Percentiles rank a stretch among this genome's conserved stretches.
Conservation (phyloP, 2,797 vertebrate species). For the Salmo trutta region DNA sequence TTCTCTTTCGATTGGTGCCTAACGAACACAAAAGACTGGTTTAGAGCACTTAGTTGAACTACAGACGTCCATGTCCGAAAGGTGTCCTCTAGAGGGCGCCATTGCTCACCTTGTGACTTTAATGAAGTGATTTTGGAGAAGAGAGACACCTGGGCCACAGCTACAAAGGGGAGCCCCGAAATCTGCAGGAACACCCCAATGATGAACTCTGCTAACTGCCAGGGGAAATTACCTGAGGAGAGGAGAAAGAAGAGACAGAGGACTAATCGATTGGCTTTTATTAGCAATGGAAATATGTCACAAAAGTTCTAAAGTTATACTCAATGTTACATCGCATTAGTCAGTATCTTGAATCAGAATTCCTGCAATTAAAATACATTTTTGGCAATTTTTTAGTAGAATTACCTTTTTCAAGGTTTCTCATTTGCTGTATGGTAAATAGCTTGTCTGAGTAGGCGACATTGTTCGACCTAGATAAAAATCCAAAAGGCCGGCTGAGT, state of each 20-base stretch:
- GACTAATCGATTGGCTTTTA: too few species aligned
- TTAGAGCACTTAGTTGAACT: background rate
- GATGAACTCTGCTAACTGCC: slow-evolving; percentile 80
- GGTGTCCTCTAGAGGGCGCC: slow-evolving; percentile 19
- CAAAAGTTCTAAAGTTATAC: too few species aligned
- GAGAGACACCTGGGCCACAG: slow-evolving; percentile 83
- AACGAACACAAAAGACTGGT: background rate
- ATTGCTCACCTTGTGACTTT: slow-evolving; percentile 79
- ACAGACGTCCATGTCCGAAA: background rate
- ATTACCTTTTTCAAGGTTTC: background rate
- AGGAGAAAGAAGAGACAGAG: too few species aligned
- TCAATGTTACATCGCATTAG: too few species aligned
- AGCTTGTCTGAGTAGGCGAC: background rate
- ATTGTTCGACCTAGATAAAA: background rate
- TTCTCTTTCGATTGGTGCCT: background rate
- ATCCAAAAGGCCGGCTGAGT: background rate
- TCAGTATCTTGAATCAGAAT: background rate
- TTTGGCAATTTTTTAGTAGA: background rate
- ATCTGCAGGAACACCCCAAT: slow-evolving; percentile 85
- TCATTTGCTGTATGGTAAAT: background rate
- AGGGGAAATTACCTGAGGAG: slow-evolving; percentile 67
- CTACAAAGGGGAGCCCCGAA: slow-evolving; percentile 82
- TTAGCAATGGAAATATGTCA: too few species aligned
- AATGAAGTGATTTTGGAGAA: slow-evolving; percentile 85
- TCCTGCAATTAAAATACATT: too few species aligned